Evolutionary conservation across 2,888 invertebrate genomes (phyloP), one percentile per base, ranked within the genome.

Genomic region (Chrysolina americana): DNA sequence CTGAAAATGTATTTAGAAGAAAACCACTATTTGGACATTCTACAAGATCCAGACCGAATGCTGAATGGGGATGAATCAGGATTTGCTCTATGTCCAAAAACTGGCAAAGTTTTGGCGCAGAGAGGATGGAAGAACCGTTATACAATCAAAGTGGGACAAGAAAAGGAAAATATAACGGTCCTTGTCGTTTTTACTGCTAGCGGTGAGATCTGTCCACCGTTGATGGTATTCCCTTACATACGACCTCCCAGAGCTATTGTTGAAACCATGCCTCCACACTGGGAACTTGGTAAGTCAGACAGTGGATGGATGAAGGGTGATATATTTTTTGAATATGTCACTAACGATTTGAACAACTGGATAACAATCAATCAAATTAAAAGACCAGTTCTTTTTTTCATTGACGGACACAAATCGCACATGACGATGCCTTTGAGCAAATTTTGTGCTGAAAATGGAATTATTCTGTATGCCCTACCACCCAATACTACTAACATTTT

Each of bases 81-180:
- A 2, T 71, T 74, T 69, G 19, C 68, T 8, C 15, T 76, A 4
- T 74, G 76, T 44, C 76, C 76, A 21, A 76, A 76, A 48, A 73
- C 76, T 6, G 75, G 73, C 2, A 76, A 73, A 65, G 72, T 72
- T 4, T 41, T 28, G 28, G 28, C 28, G 28, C 28, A 2, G 28
- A 28, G 28, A 28, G 28, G 28, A 28, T 28, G 28, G 1, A 81
- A 75, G 68, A 80, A 83, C 74, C 41, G 79, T 9, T 78, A 82
- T 73, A 23, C 79, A 70, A 76, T 84, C 48, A 80, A 80, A 70
- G 59, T 36, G 13, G 74, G 78, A 2, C 2, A 82, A 80, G 19
- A 83, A 83, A 71, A 85, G 84, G 76, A 82, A 81, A 13, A 80
- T 73, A 41, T 4, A 83, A 84, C 84, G 0, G 83, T 83, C 0